Evolutionary conservation across 2,797 vertebrate genomes (phyloP), one percentile per base, ranked within the genome.

Genomic region (Ispidina picta): DNA sequence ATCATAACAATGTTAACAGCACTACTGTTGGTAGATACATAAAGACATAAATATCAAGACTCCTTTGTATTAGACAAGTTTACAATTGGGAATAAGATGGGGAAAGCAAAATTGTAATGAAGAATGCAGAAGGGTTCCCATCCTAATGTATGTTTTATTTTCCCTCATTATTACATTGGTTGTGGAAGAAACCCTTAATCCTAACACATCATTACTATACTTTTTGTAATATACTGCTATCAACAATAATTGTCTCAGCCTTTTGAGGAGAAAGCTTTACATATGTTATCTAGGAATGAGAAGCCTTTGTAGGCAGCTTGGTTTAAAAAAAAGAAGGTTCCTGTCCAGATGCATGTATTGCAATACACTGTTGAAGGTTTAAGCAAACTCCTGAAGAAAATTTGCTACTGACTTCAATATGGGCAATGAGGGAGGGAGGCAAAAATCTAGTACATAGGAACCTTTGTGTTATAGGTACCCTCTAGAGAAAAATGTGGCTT

Each of bases 171-270:
- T 66, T 92, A 59, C 41, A 90, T 72, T 15, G 58, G 71, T 23
- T 94, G 48, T 72, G 35, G 58, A 95, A 94, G 75, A 9, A 94
- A 96, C 84, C 68, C 23, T 70, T 39, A 14, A 54, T 69, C 84
- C 44, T 60, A 75, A 58, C 26, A 76, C 70, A 82, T 76, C 63
- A 44, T 80, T 81, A 58, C 54, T 66, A 10, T 66, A 14, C 60
- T 80, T 70, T 25, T 31, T 37, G 62, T 83, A 69, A 48, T 26
- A 60, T 3, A 9, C 35, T 73, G 26, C 26, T 72, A 6, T 71
- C 90, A 95, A 39, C 48, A 64, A 70, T 5, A 52, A 25, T 5
- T 37, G 10, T 58, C 15, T 76, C 68, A 79, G 54, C 21, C 15
- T 35, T 68, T 75, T 66, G 75, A 65, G 82, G 37, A 88, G 55